Conservation (phyloP, 2,797 vertebrate species). For the Nothura maculosa region DNA sequence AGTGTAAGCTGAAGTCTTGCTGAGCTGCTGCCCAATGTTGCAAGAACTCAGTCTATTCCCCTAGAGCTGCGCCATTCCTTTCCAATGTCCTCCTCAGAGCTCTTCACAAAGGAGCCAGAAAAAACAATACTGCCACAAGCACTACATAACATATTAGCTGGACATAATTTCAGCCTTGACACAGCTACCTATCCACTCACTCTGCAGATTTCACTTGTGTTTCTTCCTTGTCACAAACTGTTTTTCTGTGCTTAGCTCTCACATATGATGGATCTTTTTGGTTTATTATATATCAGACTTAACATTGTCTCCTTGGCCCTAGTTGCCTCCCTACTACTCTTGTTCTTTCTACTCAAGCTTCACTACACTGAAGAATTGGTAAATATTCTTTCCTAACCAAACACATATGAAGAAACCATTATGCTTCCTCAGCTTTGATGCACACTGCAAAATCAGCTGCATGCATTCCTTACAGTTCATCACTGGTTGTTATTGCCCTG, state of each 20-base stretch:
- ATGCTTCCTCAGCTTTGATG: background rate
- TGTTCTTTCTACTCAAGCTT: background rate
- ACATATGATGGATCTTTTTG: background rate
- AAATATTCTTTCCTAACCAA: background rate
- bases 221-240: background rate
- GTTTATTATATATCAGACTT: background rate
- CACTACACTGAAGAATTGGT: background rate
- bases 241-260: background rate
- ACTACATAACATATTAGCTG: background rate
- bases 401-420: background rate
- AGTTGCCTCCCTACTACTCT: background rate
- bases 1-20: background rate
- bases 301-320: background rate
- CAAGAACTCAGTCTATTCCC: background rate
- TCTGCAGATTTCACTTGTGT: background rate
- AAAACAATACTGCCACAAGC: background rate
- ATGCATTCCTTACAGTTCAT: background rate
- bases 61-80: background rate
- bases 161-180: background rate
- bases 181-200: background rate
- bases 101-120: background rate
- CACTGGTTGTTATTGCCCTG: background rate
- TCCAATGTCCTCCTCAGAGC: background rate
- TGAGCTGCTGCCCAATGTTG: background rate
- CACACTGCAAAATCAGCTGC: background rate